A percentile compares a stretch with the other conserved stretches of the same genome.
Conservation (phyloP, 2,888 invertebrate genomes). For the Pandemis cinnamomeana region DNA sequence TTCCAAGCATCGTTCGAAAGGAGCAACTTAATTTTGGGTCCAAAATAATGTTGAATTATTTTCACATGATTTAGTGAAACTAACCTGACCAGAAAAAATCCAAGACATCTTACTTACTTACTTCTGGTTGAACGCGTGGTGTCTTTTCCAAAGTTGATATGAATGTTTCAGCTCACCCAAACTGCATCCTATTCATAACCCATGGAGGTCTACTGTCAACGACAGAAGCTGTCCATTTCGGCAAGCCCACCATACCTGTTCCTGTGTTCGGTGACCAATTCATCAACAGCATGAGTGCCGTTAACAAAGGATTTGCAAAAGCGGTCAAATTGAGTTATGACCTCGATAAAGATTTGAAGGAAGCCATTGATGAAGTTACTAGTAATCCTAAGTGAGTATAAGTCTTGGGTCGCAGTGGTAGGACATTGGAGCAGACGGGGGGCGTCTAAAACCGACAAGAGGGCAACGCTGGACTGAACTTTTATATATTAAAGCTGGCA, state of each 20-base stretch:
- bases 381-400: constrained; percentile 35
- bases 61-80: too few relatives aligned
- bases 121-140: too few relatives aligned
- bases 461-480: too few relatives aligned
- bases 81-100: too few relatives aligned
- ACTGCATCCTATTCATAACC: constrained; percentile 41
- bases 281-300: constrained; percentile 40
- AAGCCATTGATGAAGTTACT: constrained; percentile 37
- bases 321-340: constrained; percentile 35
- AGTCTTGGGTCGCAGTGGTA: constrained; percentile 9
- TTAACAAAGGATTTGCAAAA: constrained; percentile 38
- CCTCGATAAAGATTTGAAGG: constrained; percentile 30
- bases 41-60: too few relatives aligned
- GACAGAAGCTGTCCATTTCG: constrained; percentile 42
- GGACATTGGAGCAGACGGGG: too few relatives aligned
- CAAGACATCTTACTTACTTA: too few relatives aligned
- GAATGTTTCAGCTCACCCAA: constrained; percentile 42
- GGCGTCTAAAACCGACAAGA: too few relatives aligned
- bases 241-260: constrained; percentile 42
- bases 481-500: too few relatives aligned
- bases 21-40: too few relatives aligned
- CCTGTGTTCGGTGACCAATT: constrained; percentile 42
- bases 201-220: constrained; percentile 43
- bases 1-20: too few relatives aligned
- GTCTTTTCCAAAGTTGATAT: neutral